Evolutionary conservation across 1,140 invertebrate genomes (phyloP), one percentile per base, ranked within the genome.

Genomic region (Holcopasites calliopsidis): DNA sequence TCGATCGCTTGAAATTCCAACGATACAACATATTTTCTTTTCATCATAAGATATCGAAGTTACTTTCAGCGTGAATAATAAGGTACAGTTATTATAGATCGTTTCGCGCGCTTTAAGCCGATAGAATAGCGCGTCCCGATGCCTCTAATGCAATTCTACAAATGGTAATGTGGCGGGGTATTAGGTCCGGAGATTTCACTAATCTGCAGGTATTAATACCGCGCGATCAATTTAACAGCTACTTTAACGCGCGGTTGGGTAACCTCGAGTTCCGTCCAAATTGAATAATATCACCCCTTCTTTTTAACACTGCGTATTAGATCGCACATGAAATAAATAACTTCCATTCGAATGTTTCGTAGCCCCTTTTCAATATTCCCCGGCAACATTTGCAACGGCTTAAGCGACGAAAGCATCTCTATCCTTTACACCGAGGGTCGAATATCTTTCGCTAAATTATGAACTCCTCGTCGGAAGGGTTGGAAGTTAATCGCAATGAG

Each of bases 111-210:
- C 2, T n/a, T 44, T 47, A 8, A 47, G 11, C 3, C 18, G 26
- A 16, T 13, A 10, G 26, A 13, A 33, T n/a, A 31, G n/a, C 31
- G 28, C 38, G n/a, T n/a, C 16, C 10, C 18, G 31, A 31, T 28
- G 18, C 26, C 18, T 33, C 31, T 21, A 2, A 47, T 21, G 23
- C 26, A 31, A 64, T 47, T 64, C 18, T 64, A 47, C 18, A 16
- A 18, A 13, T 40, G 18, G 28, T 8, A 31, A 64, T 64, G 44
- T 44, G 49, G 31, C 18, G 60, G n/a, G n/a, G 40, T 0, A 33
- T 62, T 62, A 64, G 7, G n/a, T 33, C 18, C 42, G 11, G 26
- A 44, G 42, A 62, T 62, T 62, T 62, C 40, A n/a, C 60, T 62
- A 31, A 64, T 44, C 26, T n/a, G n/a, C 16, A n/a, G 42, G 40